phyloP scores from a whole-genome alignment of 2,113 vertebrate species.

The Pluvianellus socialis region DNA sequence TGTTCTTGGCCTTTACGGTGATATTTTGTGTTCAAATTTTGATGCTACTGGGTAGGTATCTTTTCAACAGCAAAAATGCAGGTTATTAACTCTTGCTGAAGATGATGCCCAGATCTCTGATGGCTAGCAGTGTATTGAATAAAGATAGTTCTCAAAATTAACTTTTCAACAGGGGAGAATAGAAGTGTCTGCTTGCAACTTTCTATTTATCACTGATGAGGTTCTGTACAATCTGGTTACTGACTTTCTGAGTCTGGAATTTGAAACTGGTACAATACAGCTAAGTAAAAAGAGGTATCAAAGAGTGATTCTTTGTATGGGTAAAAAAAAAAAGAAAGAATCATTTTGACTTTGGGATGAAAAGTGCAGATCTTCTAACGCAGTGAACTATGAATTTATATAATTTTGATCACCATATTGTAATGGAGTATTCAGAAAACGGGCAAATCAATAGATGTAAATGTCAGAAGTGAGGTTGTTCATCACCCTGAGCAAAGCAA shows the following conservation, averaged over 20 bases:
- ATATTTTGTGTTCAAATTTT: not conserved
- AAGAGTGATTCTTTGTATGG: not conserved
- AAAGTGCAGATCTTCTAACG: not conserved
- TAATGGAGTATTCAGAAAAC: not conserved
- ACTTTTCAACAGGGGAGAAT: fast-evolving
- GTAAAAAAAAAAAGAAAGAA: not conserved
- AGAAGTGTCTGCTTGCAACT: not conserved
- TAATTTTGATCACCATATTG: not conserved
- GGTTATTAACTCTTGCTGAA: not conserved
- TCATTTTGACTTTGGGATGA: not conserved
- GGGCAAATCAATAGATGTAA: not conserved
- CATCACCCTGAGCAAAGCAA: not conserved
- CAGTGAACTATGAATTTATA: not conserved
- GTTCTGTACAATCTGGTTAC: not conserved
- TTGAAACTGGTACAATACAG: not conserved
- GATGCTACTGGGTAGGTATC: not conserved
- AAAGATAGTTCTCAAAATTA: not conserved
- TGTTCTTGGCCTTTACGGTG: not conserved
- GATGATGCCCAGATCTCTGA: not conserved
- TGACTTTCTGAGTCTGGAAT: not conserved
- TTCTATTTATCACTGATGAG: not conserved
- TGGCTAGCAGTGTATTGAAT: not conserved
- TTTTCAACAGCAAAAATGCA: not conserved
- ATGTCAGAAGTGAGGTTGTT: not conserved
- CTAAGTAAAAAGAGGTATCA: not conserved